Evolutionary conservation across 2,797 vertebrate species (phyloP).

Genomic region (Sebastiscus albofasciatus): DNA sequence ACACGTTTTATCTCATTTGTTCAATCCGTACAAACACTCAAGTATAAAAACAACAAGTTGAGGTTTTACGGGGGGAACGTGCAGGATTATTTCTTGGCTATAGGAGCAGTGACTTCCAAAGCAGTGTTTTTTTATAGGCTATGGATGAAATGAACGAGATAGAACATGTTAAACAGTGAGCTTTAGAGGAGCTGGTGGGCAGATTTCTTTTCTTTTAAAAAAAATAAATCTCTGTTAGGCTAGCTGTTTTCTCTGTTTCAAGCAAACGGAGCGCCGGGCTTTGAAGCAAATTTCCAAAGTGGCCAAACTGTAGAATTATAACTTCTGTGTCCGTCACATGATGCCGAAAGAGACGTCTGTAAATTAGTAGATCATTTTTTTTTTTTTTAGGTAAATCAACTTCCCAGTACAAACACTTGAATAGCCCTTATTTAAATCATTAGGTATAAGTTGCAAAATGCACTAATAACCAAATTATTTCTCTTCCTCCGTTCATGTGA

Average conservation of each 20-base stretch:
- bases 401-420: no score
- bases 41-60: background rate
- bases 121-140: background rate
- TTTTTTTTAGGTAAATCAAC: no score
- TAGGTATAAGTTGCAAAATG: no score
- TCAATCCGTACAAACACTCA: background rate
- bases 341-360: no score
- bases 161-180: background rate
- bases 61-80: background rate
- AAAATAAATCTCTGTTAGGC: background rate
- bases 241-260: background rate
- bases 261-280: background rate
- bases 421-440: no score
- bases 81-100: background rate
- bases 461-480: no score
- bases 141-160: background rate
- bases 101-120: background rate
- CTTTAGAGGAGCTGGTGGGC: background rate
- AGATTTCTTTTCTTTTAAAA: background rate
- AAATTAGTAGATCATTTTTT: rapidly evolving
- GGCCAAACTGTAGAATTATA: no score
- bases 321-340: no score
- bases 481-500: no score
- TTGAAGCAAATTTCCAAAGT: no score
- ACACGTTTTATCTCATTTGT: no score